phyloP scores from a whole-genome alignment of 2,797 vertebrate genomes.

The Poeciliopsis gracilis region DNA sequence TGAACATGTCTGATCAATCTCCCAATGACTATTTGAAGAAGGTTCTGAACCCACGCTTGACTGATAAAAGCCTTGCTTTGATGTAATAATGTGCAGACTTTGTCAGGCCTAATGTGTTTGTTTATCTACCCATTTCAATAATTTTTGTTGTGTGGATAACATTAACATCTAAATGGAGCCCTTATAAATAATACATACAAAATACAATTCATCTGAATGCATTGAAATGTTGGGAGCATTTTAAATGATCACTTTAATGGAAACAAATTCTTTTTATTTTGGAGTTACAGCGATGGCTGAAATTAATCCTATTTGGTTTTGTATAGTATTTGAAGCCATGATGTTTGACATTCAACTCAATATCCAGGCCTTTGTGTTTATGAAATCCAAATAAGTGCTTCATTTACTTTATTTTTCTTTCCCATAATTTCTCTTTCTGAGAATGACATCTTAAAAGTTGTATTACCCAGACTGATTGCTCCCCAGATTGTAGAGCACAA shows the following conservation, averaged over 20 bases:
- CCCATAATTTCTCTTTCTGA: not conserved
- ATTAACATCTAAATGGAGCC: not conserved
- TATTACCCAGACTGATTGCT: conserved; percentile 12
- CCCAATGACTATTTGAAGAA: not conserved
- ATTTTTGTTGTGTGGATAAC: not conserved
- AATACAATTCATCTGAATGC: not conserved
- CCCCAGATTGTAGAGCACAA: conserved; percentile 28
- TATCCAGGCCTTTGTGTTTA: not conserved
- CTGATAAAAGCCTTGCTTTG: not conserved
- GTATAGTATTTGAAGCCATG: too few species aligned
- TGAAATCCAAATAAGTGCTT: not conserved
- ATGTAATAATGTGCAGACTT: not conserved
- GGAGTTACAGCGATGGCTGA: not conserved
- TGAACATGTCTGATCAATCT: not conserved
- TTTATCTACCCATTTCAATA: not conserved
- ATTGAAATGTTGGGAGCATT: not conserved
- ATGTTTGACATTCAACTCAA: not conserved
- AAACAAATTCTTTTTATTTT: not conserved
- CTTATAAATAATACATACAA: not conserved
- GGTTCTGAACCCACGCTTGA: not conserved
- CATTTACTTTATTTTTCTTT: not conserved
- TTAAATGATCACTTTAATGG: not conserved
- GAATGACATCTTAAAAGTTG: conserved; percentile 13
- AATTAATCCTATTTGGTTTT: not conserved
- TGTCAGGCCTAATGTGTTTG: not conserved